Evolutionary conservation across 1,140 invertebrate genomes (phyloP), one percentile per base, ranked within the genome.

Genomic region (Zaprionus ornatus): DNA sequence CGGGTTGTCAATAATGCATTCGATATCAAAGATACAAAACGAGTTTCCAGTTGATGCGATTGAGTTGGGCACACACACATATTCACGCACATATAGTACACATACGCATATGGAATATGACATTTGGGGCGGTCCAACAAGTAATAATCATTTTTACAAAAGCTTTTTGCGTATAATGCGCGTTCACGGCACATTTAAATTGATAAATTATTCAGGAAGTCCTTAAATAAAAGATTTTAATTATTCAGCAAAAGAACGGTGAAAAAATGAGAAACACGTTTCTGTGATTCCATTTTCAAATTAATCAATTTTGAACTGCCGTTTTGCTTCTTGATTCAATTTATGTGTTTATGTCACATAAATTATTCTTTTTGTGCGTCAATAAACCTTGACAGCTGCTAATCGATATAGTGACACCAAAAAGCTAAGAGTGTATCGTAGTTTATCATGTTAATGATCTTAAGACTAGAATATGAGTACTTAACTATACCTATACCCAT

Each of bases 1-100:
- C 64, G 61, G 64, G 66, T 68, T 79, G 72, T 88, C 85, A 88
- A 90, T 88, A 88, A 88, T 88, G 74, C 71, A 88, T 80, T 76
- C 61, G 66, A 80, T 78, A 82, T 79, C 64, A 83, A 80, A 74
- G 73, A 66, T 57, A 72, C 52, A 74, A 87, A 83, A 77, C 76
- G 69, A 59, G 76, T 75, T 78, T 81, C 37, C 60, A 68, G 37
- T 61, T 74, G 64, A 66, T 57, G 17, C 64, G 40, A 66, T 66
- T 81, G 55, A 68, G 55, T 50, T 59, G 29, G 32, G 23, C 27
- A 6, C 55, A 57, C 65, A 48, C 19, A 35, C 15, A 35, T 9
- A 56, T 40, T 10, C n/a, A 21, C 17, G 4, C 50, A 37, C 13
- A 42, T 13, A 27, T 29, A 7, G 7, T 3, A 21, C 12, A 23